Evolutionary conservation across 2,888 invertebrate species (phyloP), one percentile per base, ranked within the genome.

Genomic region (Alitta virens): DNA sequence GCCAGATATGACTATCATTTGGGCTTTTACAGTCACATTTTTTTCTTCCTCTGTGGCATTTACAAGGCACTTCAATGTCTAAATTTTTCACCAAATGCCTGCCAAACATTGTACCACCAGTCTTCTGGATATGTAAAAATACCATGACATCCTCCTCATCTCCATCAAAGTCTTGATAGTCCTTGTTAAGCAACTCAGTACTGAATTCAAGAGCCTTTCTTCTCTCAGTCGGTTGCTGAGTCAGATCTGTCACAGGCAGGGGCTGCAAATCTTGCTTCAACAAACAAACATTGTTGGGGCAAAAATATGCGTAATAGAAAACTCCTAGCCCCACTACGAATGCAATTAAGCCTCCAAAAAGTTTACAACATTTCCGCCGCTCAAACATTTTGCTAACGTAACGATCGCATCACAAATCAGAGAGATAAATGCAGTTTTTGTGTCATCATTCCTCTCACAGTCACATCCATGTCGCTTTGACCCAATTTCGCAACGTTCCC

Each of bases 61-160:
- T 90, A 84, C 98, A 98, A 49, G 96, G 96, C 74, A 92, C 88
- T 85, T 93, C 89, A 64, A 91, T 85, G 83, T 95, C 94, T 77
- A 98, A 86, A 85, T 98, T 94, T 84, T 91, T 90, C 63, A 98
- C 97, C 73, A 99, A 87, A 84, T 97, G 96, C 79, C 91, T 90
- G 60, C 98, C 99, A 81, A 99, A 98, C 7, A 94, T 82, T 46
- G 98, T 98, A 27, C 99, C 99, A 60, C 98, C 98, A 58, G 98
- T 99, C 85, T 99, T 99, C 84, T 99, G 99, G 82, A 99, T 97
- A 83, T 99, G 98, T 71, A 99, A 85, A 87, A 99, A 89, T 60
- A 99, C 97, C 87, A 99, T 91, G 62, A 99, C 98, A 85, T 99
- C 98, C 77, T 92, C 91, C 14, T 91, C 91, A n/a, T 76, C 73